Evolutionary conservation across 2,797 vertebrate genomes (phyloP), one percentile per base, ranked within the genome.

Genomic region (Pelodytes ibericus): DNA sequence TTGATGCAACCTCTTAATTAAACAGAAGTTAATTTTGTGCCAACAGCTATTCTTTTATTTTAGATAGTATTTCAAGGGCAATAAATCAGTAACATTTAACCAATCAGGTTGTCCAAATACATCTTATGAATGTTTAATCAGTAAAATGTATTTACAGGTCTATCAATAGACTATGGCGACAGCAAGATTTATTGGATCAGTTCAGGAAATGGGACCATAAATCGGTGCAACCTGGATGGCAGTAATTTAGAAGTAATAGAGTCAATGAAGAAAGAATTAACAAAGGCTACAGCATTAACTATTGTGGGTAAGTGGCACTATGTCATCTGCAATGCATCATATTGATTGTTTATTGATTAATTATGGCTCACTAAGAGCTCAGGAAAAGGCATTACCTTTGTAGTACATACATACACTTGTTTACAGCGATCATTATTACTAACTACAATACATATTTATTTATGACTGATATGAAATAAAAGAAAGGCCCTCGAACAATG

Each of bases 141-240:
- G 5, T 83, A 36, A 82, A 29, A 41, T 31, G 89, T 87, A 85
- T 85, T 92, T 91, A 81, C 90, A 99, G 97, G 96, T 86, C 93
- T 99, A 80, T 96, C 96, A 0, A 92, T 99, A 88, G 98, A 99
- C 91, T 95, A 95, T 79, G 80, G 88, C 70, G 94, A 96, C 84
- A 96, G 92, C 89, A 99, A 96, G 83, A 91, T 99, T 64, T 99
- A 99, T 88, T 99, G 98, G 98, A 96, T 99, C 85, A 99, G 96
- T 88, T 97, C 97, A 0, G 93, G 95, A 91, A 99, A 99, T 82
- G 93, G 95, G 87, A 99, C 96, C 80, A 96, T 99, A 92, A 99
- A 98, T 85, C 95, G 96, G 91, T 99, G 98, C 89, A 97, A 93
- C 93, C 88, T 98, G 86, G 97, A 99, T 16, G 98, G 98, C 81